Percentiles rank a stretch among this genome's conserved stretches.
Conservation (phyloP, 2,888 invertebrate genomes). For the Zootermopsis nevadensis region DNA sequence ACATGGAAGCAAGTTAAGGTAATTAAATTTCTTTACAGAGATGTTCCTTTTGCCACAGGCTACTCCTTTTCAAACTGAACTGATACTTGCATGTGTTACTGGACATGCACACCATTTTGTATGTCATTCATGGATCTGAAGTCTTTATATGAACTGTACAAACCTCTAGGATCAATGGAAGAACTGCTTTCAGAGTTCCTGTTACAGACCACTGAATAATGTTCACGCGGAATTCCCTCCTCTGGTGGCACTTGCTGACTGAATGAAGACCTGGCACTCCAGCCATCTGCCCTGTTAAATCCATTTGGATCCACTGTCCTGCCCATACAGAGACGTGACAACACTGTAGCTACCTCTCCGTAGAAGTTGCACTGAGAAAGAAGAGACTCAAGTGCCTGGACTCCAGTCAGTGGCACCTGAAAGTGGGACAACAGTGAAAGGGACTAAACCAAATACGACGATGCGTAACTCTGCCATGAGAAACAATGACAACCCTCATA, state of each 20-base stretch:
- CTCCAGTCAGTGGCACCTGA: constrained; percentile 29
- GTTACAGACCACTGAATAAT: constrained; percentile 42
- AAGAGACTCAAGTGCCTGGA: constrained; percentile 35
- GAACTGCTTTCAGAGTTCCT: neutral
- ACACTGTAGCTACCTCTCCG: constrained; percentile 36
- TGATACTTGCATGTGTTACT: no score
- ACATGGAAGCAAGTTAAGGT: no score
- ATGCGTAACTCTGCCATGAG: no score
- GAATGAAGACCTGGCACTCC: constrained; percentile 44
- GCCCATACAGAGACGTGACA: constrained; percentile 45
- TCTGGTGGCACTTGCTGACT: constrained; percentile 34
- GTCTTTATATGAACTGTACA: neutral
- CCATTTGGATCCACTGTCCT: constrained; percentile 35
- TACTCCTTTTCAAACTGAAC: no score
- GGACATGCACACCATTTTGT: no score
- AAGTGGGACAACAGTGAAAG: neutral
- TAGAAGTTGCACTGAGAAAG: constrained; percentile 46
- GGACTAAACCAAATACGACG: no score
- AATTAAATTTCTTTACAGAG: no score
- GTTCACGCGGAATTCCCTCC: constrained; percentile 6
- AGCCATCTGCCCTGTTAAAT: neutral
- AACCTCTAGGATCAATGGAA: constrained; percentile 29
- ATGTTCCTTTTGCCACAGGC: no score
- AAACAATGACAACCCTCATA: no score
- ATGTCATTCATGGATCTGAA: no score